Evolutionary conservation across 2,888 invertebrate species (phyloP).

Genomic region (Scaptomyza tumidula): DNA sequence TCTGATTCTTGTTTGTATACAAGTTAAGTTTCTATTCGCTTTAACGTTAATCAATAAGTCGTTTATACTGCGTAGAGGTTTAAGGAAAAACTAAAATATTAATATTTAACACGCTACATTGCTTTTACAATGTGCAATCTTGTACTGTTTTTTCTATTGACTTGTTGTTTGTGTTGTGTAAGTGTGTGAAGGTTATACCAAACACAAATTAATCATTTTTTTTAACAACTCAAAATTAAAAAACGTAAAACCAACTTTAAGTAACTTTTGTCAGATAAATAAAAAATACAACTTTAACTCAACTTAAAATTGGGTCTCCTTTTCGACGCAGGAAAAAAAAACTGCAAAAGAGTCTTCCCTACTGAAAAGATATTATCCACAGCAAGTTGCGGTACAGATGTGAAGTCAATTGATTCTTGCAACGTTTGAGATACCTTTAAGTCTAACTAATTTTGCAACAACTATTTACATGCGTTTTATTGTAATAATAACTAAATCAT

Average conservation of each 20-base stretch:
- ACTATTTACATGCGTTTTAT: slow-evolving; percentile 60
- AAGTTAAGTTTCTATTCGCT: slow-evolving; percentile 18
- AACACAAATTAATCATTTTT: slow-evolving; percentile 44
- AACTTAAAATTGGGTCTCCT: slow-evolving; percentile 18
- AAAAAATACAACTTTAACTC: neutral
- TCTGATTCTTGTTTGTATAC: slow-evolving; percentile 33
- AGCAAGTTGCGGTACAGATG: slow-evolving; percentile 5
- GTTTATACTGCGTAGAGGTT: slow-evolving; percentile 13
- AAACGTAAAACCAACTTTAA: neutral
- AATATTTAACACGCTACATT: slow-evolving; percentile 38
- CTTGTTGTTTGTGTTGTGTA: slow-evolving; percentile 59
- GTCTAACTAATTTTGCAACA: slow-evolving; percentile 58
- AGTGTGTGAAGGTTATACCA: slow-evolving; percentile 50
- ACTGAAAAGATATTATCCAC: neutral
- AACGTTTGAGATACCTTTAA: slow-evolving; percentile 13
- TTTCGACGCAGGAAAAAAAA: neutral
- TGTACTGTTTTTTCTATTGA: slow-evolving; percentile 20
- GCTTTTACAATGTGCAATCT: slow-evolving; percentile 4
- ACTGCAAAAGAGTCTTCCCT: slow-evolving; percentile 3
- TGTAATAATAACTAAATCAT: slow-evolving; percentile 29
- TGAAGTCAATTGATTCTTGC: slow-evolving; percentile 1
- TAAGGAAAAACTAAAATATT: slow-evolving; percentile 19
- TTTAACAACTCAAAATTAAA: slow-evolving; percentile 49
- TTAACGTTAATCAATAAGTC: slow-evolving; percentile 14
- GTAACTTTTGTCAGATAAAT: slow-evolving; percentile 10